Percentiles rank a stretch among this genome's conserved stretches.
Conservation (phyloP, 2,113 vertebrate genomes). For the Isurus oxyrinchus region DNA sequence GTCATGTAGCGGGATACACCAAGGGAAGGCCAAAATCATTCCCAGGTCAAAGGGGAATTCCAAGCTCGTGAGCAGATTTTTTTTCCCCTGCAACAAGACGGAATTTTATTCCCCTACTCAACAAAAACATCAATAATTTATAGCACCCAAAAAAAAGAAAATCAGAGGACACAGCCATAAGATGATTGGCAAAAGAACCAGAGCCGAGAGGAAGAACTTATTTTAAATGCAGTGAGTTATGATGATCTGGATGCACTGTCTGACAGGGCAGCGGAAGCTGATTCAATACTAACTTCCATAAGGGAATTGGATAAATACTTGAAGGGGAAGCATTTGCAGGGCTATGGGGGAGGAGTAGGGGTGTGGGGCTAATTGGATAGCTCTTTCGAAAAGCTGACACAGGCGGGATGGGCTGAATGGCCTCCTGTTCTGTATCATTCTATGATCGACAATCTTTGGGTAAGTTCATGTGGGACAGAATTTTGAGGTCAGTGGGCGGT, state of each 20-base stretch:
- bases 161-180: neutral
- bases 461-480: neutral
- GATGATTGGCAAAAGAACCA: neutral
- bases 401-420: neutral
- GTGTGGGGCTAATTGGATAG: neutral
- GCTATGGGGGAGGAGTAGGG: neutral
- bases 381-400: neutral
- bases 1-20: neutral
- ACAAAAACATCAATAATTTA: neutral
- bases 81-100: no score
- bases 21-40: neutral
- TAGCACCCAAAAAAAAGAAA: neutral
- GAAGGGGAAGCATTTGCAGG: neutral
- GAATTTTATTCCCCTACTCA: neutral
- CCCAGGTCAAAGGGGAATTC: neutral
- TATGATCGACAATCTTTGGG: neutral
- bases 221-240: neutral
- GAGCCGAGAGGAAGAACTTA: neutral
- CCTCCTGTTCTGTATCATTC: neutral
- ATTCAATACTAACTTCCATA: neutral
- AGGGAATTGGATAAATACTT: neutral
- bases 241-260: neutral
- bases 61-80: neutral
- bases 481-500: no score
- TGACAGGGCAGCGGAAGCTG: neutral